Base-by-base conservation (phyloP, 2,888 invertebrate genomes). In the Horisme vitalbata region DNA sequence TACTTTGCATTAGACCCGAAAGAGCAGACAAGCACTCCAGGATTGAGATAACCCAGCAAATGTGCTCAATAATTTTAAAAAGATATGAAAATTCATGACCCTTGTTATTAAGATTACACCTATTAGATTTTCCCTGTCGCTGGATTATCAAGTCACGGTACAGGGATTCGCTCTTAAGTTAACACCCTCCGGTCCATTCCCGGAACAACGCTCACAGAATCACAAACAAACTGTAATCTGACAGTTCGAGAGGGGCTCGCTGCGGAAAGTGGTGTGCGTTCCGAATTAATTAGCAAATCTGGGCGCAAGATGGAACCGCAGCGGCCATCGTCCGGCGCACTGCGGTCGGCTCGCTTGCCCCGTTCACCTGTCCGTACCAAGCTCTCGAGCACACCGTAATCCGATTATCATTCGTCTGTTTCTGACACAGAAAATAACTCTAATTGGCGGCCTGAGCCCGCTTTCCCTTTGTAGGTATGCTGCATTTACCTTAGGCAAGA, bases 261-360 rank as follows among this genome's bases (percentile, higher is more conserved):
- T 63, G 56, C 50, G 52, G 59, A 59, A 66, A 62, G 59, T 60
- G 58, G 63, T 63, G 62, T 61, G 68, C 64, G 67, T 71, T 72
- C 58, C 61, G 74, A 81, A 78, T 81, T 82, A 79, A 81, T 81
- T 79, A 79, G 76, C 68, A 63, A 78, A 78, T 76, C 75, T 69
- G 68, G 61, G 65, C 61, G 65, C 64, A 66, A 68, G 61, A 65
- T 58, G 62, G 61, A 69, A 75, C 80, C 78, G 59, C 80, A 75
- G 65, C 46, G 57, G 57, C 52, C 36, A 31, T 41, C 49, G 63
- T 58, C 61, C 54, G 46, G 69, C 63, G 66, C 64, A 65, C 58
- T 68, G 71, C 65, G 70, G 67, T 68, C 57, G 53, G 52, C 31
- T 52, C 53, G 63, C 41, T 47, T 24, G 54, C 64, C 64, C n/a